These are phyloP conservation scores for Anableps anableps DNA, from an alignment of 2,797 vertebrate species.

Conservation along the genomic window DNA sequence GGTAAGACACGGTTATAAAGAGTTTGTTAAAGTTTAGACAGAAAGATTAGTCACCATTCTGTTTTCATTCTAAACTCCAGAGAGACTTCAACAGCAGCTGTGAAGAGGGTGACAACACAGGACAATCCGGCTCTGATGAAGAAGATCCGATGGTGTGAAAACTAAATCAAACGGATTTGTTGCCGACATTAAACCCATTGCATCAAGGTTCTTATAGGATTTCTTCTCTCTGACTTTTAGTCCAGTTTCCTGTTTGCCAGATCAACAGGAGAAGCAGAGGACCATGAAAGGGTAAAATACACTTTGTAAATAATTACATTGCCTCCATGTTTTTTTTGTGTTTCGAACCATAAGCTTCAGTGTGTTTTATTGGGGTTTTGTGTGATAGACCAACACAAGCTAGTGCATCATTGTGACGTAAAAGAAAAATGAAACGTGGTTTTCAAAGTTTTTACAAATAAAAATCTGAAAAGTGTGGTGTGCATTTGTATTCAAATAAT, in stretches of 20 bases:
- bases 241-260: not conserved
- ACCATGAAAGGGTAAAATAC: slow-evolving; percentile 17
- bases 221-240: not conserved
- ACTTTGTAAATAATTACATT: not conserved
- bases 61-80: slow-evolving; percentile 2
- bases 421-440: not conserved
- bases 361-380: not conserved
- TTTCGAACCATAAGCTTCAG: not conserved
- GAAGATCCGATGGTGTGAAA: slow-evolving; percentile 16
- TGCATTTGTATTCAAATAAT: not conserved
- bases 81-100: not conserved
- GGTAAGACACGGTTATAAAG: slow-evolving; percentile 4
- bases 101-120: not conserved
- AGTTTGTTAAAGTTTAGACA: not conserved
- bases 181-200: not conserved
- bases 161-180: not conserved
- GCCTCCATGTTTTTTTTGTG: not conserved
- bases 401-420: not conserved
- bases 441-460: not conserved
- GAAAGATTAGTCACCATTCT: not conserved
- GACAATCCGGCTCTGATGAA: slow-evolving; percentile 5
- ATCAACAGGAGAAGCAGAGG: not conserved
- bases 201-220: not conserved
- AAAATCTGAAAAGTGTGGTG: not conserved
- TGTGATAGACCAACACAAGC: not conserved